Percentiles rank a stretch among this genome's conserved stretches.
These are phyloP conservation scores for Ctenosaura bakeri DNA, from an alignment of 2,797 vertebrate genomes.

Conservation along the genomic window DNA sequence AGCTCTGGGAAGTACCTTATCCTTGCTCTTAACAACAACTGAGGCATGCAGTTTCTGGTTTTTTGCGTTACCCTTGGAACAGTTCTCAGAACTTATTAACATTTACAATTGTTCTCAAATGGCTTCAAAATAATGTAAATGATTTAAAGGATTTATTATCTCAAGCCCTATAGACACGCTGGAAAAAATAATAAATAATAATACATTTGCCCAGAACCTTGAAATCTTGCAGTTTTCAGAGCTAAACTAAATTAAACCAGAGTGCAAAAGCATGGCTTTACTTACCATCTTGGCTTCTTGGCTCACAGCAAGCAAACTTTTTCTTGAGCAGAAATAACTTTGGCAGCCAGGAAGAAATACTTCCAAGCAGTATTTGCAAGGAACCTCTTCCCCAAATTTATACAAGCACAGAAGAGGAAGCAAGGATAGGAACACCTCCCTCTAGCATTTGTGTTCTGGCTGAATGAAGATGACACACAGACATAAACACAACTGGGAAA, in stretches of 20 bases:
- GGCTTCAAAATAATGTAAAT: neutral
- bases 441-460: neutral
- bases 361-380: no score
- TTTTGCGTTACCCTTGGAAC: neutral
- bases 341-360: neutral
- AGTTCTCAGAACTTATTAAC: neutral
- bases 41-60: neutral
- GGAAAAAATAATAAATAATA: neutral
- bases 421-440: neutral
- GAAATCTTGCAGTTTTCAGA: neutral
- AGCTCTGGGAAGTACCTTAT: no score
- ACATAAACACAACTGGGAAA: neutral
- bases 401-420: neutral
- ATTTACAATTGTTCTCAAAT: neutral
- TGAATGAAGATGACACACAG: neutral
- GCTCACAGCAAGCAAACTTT: neutral
- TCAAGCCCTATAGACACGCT: neutral
- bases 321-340: no score
- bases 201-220: neutral
- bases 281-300: conserved; percentile 15
- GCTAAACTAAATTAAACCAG: neutral
- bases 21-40: neutral
- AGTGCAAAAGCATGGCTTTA: neutral
- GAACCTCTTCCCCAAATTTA: neutral
- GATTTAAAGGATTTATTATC: neutral